phyloP scores from a whole-genome alignment of 2,888 invertebrate species.

The Melitaea athalia region DNA sequence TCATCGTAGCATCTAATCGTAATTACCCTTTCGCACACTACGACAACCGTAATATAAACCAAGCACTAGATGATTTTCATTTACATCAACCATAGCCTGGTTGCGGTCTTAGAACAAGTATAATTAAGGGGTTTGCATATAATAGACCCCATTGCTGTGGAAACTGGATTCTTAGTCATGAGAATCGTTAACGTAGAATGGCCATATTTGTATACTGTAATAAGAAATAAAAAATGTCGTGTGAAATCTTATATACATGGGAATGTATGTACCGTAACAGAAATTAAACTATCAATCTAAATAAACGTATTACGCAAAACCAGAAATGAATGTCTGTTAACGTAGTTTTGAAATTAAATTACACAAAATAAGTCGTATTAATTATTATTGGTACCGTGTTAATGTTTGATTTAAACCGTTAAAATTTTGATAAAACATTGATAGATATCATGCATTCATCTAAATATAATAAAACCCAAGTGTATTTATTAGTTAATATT shows the following conservation, averaged over 20 bases:
- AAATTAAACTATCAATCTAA: constrained; percentile 3
- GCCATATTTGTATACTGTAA: constrained; percentile 41
- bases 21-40: constrained; percentile 5
- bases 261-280: constrained; percentile 16
- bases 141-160: constrained; percentile 42
- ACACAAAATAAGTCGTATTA: neutral
- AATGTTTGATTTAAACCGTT: neutral
- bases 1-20: neutral
- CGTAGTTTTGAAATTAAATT: neutral
- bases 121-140: constrained; percentile 58
- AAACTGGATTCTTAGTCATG: constrained; percentile 48
- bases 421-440: too few relatives aligned
- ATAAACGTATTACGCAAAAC: neutral
- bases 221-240: constrained; percentile 40
- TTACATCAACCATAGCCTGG: constrained; percentile 38
- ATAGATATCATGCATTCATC: neutral
- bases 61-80: constrained; percentile 31
- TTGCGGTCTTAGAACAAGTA: constrained; percentile 47
- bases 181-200: constrained; percentile 35
- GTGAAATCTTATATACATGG: constrained; percentile 34
- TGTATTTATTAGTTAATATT: too few relatives aligned
- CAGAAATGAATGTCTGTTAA: neutral
- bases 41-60: constrained; percentile 5
- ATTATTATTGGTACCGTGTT: constrained; percentile 3
- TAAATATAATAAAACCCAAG: too few relatives aligned